Conservation (phyloP, 2,113 vertebrate genomes). For the Thryonomys swinderianus region DNA sequence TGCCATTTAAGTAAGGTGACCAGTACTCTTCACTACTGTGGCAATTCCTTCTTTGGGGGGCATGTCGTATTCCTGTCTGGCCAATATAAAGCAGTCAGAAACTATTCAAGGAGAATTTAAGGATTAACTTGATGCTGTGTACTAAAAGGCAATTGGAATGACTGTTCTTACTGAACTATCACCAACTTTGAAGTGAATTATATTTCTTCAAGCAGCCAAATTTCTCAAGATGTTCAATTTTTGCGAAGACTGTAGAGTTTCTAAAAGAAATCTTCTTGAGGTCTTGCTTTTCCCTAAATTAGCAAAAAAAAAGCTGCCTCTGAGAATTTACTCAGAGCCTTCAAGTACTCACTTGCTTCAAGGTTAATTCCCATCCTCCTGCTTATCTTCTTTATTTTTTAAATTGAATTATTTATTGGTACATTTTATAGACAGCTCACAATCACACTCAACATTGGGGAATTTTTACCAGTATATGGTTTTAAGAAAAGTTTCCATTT, state of each 20-base stretch:
- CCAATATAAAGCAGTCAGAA: neutral
- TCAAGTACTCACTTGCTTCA: neutral
- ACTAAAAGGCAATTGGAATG: neutral
- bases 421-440: too few species aligned
- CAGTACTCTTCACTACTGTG: neutral
- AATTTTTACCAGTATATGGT: too few species aligned
- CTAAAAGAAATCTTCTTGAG: neutral
- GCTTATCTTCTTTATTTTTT: neutral
- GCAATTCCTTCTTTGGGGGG: neutral
- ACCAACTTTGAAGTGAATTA: neutral
- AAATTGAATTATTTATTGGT: too few species aligned
- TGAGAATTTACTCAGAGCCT: neutral
- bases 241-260: neutral
- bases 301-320: neutral
- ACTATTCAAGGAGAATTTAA: neutral
- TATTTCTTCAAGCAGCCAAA: neutral
- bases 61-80: fast-evolving
- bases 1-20: neutral
- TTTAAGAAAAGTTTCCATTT: neutral
- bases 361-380: neutral
- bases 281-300: neutral
- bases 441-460: too few species aligned
- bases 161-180: neutral
- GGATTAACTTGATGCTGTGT: neutral
- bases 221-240: constrained; percentile 22